Percentiles rank a stretch among this genome's conserved stretches.
These are phyloP conservation scores for Theropithecus gelada DNA, from an alignment of 2,113 vertebrate genomes.

Conservation along the genomic window DNA sequence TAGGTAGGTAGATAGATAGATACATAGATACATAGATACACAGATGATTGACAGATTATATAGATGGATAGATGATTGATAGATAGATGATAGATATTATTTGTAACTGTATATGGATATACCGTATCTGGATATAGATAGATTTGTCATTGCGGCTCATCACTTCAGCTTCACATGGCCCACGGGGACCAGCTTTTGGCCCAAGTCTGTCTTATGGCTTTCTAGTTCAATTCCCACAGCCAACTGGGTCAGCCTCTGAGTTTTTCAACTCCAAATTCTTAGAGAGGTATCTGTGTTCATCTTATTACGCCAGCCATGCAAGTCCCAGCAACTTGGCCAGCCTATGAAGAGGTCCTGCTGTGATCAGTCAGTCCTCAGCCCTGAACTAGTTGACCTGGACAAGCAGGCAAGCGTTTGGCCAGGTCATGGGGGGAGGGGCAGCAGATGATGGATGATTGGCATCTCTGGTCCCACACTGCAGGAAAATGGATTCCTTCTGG, in stretches of 20 bases:
- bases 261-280: not conserved
- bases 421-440: no score
- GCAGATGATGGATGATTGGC: not conserved
- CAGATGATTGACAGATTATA: no score
- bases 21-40: no score
- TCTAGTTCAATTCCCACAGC: not conserved
- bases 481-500: not conserved
- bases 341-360: not conserved
- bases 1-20: not conserved
- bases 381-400: not conserved
- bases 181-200: not conserved
- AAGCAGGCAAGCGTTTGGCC: no score
- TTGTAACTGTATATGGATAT: not conserved
- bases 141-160: not conserved
- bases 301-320: not conserved
- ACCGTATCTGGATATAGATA: not conserved
- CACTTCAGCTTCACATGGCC: not conserved
- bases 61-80: no score
- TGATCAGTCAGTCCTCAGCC: no score
- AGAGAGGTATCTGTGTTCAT: not conserved
- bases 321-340: not conserved
- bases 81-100: no score
- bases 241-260: not conserved
- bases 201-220: not conserved
- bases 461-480: no score